Evolutionary conservation across 2,113 vertebrate genomes (phyloP).

Genomic region (Caranx ignobilis): DNA sequence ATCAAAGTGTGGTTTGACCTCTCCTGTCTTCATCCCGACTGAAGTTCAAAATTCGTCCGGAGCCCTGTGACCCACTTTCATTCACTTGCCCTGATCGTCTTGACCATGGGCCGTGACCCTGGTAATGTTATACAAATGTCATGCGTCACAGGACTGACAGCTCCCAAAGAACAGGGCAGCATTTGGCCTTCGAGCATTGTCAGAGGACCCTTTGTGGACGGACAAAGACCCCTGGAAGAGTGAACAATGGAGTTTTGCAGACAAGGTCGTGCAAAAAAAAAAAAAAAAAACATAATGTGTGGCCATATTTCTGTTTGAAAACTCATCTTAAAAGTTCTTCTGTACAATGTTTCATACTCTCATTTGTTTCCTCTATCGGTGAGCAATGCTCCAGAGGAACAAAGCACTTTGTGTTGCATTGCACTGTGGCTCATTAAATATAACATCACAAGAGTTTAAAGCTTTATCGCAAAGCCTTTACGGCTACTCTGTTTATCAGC

Average conservation of each 20-base stretch:
- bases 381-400: not conserved
- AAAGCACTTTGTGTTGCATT: slow-evolving; percentile 17
- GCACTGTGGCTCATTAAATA: slow-evolving; percentile 15
- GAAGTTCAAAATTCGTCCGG: slow-evolving; percentile 74
- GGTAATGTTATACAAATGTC: slow-evolving; percentile 78
- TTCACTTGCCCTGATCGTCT: slow-evolving; percentile 45
- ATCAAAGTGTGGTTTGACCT: slow-evolving; percentile 69
- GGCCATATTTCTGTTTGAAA: slow-evolving; percentile 29
- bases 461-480: slow-evolving; percentile 23
- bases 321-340: slow-evolving; percentile 27
- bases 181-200: slow-evolving; percentile 41
- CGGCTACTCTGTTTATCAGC: not conserved
- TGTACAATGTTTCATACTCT: not conserved
- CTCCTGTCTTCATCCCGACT: slow-evolving; percentile 52
- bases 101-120: slow-evolving; percentile 62
- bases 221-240: slow-evolving; percentile 47
- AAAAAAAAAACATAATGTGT: not conserved
- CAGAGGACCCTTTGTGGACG: slow-evolving; percentile 53
- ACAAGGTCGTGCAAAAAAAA: slow-evolving; percentile 43
- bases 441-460: not conserved
- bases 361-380: slow-evolving; percentile 1
- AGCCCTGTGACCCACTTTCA: slow-evolving; percentile 52
- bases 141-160: slow-evolving; percentile 66
- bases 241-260: slow-evolving; percentile 56
- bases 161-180: slow-evolving; percentile 40